Percentiles rank a stretch among this genome's conserved stretches.
Conservation (phyloP, 2,888 invertebrate species). For the Agrochola lota region DNA sequence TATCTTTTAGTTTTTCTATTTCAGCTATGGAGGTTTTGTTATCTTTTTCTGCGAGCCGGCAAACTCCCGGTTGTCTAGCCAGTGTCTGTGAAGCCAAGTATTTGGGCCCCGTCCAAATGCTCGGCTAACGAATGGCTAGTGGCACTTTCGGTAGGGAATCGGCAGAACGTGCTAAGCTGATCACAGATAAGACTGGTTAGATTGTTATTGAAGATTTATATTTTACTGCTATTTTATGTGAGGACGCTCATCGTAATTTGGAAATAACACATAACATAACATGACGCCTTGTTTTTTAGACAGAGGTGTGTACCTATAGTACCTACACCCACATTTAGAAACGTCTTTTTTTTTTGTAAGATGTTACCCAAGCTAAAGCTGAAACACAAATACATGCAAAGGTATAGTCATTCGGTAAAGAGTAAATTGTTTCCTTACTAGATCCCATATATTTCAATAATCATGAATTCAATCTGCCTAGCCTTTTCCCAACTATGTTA, state of each 20-base stretch:
- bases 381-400: background rate
- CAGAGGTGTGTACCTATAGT: too few species aligned
- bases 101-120: conserved; percentile 52
- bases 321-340: too few species aligned
- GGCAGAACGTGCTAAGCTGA: conserved; percentile 7
- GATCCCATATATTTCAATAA: background rate
- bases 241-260: background rate
- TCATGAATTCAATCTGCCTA: too few species aligned
- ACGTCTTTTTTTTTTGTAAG: too few species aligned
- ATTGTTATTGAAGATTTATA: background rate
- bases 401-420: background rate
- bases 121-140: conserved; percentile 30
- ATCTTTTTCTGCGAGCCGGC: background rate
- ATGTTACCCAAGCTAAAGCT: background rate
- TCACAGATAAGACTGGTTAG: background rate
- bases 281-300: too few species aligned
- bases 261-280: background rate
- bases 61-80: conserved; percentile 47
- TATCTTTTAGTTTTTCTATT: conserved; percentile 17
- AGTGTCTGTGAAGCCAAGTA: conserved; percentile 43
- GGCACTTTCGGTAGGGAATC: conserved; percentile 16
- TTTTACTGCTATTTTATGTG: background rate
- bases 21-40: conserved; percentile 9
- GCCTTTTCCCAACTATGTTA: too few species aligned
- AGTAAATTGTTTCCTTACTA: background rate